These are phyloP conservation scores for Chelonia mydas DNA, from an alignment of 2,797 vertebrate species.

Conservation along the genomic window DNA sequence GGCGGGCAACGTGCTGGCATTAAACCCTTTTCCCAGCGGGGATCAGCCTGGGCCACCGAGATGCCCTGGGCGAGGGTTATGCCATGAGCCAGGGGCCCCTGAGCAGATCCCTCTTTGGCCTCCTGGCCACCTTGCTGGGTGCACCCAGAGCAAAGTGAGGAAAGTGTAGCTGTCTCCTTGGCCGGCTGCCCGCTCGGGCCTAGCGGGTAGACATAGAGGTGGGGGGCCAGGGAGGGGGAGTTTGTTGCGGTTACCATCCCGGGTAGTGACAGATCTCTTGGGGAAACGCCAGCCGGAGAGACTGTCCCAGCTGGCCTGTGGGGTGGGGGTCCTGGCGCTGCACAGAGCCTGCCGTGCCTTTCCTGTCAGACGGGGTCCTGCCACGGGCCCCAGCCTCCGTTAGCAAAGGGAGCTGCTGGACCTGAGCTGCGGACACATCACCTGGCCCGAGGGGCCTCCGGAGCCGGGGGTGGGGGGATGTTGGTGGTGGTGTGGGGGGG, in stretches of 20 bases:
- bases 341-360: background rate
- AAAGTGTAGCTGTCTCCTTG: background rate
- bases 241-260: background rate
- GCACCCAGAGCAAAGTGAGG: background rate
- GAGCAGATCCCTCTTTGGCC: background rate
- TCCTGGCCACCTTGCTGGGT: background rate
- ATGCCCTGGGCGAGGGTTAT: no score
- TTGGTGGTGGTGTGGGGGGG: no score
- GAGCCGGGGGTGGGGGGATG: background rate
- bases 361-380: background rate
- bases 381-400: background rate
- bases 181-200: background rate
- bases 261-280: background rate
- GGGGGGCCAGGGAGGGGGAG: background rate
- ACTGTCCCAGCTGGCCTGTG: background rate
- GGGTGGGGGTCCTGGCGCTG: background rate
- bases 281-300: background rate
- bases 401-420: background rate
- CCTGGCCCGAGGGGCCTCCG: background rate
- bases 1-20: background rate
- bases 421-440: background rate
- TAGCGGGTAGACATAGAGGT: background rate
- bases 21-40: background rate
- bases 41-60: background rate
- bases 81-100: background rate